These are phyloP conservation scores for Ennomos quercinarius DNA, from an alignment of 2,888 invertebrate species.

Conservation along the genomic window DNA sequence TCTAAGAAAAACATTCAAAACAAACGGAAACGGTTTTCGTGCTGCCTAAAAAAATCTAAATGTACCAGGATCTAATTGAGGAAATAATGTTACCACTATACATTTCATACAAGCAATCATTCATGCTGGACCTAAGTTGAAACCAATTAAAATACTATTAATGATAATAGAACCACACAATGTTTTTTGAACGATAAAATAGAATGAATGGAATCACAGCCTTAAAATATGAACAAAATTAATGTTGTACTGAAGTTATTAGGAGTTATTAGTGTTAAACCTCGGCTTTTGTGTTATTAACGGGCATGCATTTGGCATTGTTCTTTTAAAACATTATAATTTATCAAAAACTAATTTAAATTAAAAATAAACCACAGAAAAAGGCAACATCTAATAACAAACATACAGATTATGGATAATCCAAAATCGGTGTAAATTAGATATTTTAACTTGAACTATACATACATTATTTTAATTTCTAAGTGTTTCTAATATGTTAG, in stretches of 20 bases:
- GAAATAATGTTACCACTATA: slow-evolving; percentile 54
- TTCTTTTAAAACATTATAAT: too few species aligned
- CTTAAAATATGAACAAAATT: background rate
- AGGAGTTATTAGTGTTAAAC: too few species aligned
- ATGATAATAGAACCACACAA: background rate
- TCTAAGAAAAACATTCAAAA: slow-evolving; percentile 15
- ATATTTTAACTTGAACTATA: too few species aligned
- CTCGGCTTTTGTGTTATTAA: too few species aligned
- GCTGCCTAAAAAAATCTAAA: slow-evolving; percentile 22
- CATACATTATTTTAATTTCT: too few species aligned
- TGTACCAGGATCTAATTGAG: slow-evolving; percentile 65
- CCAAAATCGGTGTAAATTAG: too few species aligned
- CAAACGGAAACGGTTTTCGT: slow-evolving; percentile 32
- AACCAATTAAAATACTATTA: slow-evolving; percentile 5
- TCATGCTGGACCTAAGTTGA: slow-evolving; percentile 24
- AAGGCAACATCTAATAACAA: slow-evolving; percentile 30
- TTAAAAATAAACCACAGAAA: slow-evolving; percentile 34
- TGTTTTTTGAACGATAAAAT: background rate
- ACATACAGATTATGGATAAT: slow-evolving; percentile 25
- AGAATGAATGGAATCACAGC: background rate
- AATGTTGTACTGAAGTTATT: too few species aligned
- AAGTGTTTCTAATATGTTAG: too few species aligned
- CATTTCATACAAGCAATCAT: slow-evolving; percentile 36
- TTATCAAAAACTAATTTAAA: background rate
- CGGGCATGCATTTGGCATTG: too few species aligned